Evolutionary conservation across 92 coral and sea anemone species (phyloP).

Genomic region (Desmophyllum pertusum): DNA sequence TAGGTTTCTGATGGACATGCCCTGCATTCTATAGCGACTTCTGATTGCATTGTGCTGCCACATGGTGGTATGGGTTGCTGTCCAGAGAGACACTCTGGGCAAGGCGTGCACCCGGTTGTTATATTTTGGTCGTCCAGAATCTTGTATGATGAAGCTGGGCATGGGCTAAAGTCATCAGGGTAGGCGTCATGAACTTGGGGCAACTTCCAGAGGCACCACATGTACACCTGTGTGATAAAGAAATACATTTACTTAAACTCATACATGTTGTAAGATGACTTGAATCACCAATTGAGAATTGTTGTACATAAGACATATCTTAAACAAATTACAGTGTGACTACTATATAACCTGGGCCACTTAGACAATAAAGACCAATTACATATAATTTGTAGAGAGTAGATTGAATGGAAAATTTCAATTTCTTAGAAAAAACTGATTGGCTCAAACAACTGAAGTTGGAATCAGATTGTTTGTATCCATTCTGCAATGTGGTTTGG

Average conservation of each 20-base stretch:
- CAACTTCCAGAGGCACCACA: constrained; percentile 9
- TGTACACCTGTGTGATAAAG: background rate
- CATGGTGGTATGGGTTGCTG: constrained; percentile 16
- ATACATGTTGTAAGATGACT: background rate
- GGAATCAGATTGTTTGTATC: no score
- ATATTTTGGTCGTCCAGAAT: background rate
- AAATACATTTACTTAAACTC: background rate
- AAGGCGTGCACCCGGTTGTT: background rate
- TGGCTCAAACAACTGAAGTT: no score
- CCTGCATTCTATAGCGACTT: background rate
- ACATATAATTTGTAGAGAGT: no score
- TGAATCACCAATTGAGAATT: background rate
- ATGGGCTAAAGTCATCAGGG: constrained; percentile 15
- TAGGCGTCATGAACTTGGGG: background rate
- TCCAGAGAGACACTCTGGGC: constrained; percentile 11
- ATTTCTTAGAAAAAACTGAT: no score
- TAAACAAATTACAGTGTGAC: no score
- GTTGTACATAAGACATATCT: no score
- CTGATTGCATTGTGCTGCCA: constrained; percentile 7
- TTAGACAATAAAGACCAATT: no score
- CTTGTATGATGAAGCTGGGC: constrained; percentile 7
- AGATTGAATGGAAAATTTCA: no score
- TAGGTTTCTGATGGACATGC: background rate
- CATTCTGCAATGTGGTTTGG: no score
- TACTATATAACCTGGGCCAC: no score